Evolutionary conservation across 2,888 invertebrate genomes (phyloP).

Genomic region (Griposia aprilina): DNA sequence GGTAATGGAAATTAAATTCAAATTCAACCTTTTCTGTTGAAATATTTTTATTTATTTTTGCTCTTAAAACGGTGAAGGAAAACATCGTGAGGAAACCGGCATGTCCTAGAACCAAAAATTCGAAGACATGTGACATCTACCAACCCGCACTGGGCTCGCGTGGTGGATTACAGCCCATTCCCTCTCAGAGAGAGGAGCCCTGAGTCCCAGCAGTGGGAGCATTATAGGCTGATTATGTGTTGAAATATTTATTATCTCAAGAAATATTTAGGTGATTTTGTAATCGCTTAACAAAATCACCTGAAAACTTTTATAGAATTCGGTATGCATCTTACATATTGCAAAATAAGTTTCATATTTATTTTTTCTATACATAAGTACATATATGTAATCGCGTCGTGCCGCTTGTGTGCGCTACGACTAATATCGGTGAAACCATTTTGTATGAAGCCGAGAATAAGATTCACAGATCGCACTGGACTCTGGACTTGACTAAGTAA

Average conservation of each 20-base stretch:
- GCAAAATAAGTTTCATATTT: neutral
- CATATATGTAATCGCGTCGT: neutral
- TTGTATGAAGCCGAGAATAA: neutral
- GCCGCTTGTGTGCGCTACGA: conserved; percentile 1
- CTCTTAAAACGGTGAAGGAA: too few species aligned
- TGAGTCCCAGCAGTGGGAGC: too few species aligned
- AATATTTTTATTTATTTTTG: too few species aligned
- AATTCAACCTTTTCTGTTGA: too few species aligned
- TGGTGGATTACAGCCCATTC: too few species aligned
- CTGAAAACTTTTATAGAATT: neutral
- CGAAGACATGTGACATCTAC: too few species aligned
- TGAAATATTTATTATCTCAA: neutral
- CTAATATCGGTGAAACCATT: neutral
- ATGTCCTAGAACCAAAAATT: too few species aligned
- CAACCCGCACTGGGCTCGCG: too few species aligned
- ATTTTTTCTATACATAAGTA: neutral
- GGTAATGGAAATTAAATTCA: neutral
- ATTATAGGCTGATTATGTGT: too few species aligned
- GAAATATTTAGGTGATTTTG: neutral
- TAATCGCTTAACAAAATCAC: too few species aligned
- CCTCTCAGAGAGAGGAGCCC: too few species aligned
- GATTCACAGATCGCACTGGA: neutral
- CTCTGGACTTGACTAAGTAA: neutral
- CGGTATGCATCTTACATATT: neutral
- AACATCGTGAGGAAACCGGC: too few species aligned